Conservation (phyloP, 2,888 invertebrate genomes). For the Acronicta leporina region DNA sequence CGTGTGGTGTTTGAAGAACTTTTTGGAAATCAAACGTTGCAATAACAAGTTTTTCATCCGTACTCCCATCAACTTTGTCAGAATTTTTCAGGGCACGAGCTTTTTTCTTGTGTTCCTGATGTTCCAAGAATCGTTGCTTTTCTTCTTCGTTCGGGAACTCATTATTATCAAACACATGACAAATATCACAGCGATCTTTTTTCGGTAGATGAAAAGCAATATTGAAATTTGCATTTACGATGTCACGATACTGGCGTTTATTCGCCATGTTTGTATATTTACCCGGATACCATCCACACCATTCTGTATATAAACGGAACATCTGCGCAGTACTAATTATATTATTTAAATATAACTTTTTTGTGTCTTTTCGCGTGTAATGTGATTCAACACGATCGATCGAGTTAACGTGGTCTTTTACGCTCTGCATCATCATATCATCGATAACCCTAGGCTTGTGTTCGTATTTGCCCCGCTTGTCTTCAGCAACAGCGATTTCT, state of each 20-base stretch:
- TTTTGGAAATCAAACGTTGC: constrained; percentile 20
- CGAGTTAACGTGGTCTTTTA: constrained; percentile 11
- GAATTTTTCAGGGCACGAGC: constrained; percentile 4
- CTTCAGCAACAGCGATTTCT: not conserved
- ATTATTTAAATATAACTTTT: constrained; percentile 9
- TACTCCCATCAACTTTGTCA: constrained; percentile 4
- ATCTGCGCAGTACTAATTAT: constrained; percentile 5
- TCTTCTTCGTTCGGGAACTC: constrained; percentile 3
- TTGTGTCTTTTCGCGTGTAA: constrained; percentile 10
- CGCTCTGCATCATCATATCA: constrained; percentile 6
- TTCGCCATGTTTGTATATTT: constrained; percentile 9
- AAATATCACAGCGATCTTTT: constrained; percentile 14
- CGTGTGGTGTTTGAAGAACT: constrained; percentile 12
- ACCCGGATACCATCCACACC: not conserved
- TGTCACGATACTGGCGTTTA: constrained; percentile 16
- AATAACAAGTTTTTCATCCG: not conserved
- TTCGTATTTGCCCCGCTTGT: constrained; percentile 6
- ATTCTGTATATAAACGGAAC: constrained; percentile 5
- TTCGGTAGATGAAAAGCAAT: constrained; percentile 10
- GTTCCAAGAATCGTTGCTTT: not conserved
- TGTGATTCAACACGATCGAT: constrained; percentile 10
- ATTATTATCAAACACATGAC: constrained; percentile 5
- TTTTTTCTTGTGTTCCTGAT: constrained; percentile 1
- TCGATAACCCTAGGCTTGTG: constrained; percentile 4
- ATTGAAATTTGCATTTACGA: constrained; percentile 16